phyloP scores from a whole-genome alignment of 2,888 invertebrate genomes.

The Megalurothrips usitatus region DNA sequence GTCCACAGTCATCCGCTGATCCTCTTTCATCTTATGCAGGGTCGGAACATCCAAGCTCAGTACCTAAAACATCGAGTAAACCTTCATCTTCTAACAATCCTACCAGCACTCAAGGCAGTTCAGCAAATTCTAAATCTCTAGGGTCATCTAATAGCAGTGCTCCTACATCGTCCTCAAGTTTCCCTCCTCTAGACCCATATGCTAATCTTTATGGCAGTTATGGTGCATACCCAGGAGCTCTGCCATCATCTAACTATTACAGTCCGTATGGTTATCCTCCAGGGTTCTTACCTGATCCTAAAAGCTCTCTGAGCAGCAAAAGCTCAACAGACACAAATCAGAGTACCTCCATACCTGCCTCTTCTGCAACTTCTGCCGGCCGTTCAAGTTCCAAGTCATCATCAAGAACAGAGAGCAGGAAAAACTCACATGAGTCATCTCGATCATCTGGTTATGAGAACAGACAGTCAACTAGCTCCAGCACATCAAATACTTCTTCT shows the following conservation, averaged over 20 bases:
- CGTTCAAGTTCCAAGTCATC: conserved; percentile 6
- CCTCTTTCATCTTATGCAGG: conserved; percentile 8
- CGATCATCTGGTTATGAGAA: conserved; percentile 31
- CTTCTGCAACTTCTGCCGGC: background rate
- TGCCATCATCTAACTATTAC: background rate
- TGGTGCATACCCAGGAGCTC: background rate
- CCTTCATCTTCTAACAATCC: conserved; percentile 28
- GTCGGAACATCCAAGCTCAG: conserved; percentile 28
- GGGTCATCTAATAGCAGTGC: background rate
- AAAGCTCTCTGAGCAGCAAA: background rate
- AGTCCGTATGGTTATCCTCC: background rate
- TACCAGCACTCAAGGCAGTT: conserved; percentile 5
- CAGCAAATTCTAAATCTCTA: conserved; percentile 26
- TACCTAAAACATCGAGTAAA: conserved; percentile 31
- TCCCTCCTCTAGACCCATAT: conserved; percentile 5
- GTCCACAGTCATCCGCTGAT: background rate
- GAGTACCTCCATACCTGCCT: background rate
- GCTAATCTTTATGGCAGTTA: conserved; percentile 2
- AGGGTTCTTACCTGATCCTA: background rate
- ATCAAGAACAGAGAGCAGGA: background rate
- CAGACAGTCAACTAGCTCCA: conserved; percentile 27
- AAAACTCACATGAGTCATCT: conserved; percentile 28
- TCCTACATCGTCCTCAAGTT: background rate
- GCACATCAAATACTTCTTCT: conserved; percentile 30
- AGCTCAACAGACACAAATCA: conserved; percentile 8